Conservation (phyloP, 2,113 vertebrate species). For the Platycercus adscitus region DNA sequence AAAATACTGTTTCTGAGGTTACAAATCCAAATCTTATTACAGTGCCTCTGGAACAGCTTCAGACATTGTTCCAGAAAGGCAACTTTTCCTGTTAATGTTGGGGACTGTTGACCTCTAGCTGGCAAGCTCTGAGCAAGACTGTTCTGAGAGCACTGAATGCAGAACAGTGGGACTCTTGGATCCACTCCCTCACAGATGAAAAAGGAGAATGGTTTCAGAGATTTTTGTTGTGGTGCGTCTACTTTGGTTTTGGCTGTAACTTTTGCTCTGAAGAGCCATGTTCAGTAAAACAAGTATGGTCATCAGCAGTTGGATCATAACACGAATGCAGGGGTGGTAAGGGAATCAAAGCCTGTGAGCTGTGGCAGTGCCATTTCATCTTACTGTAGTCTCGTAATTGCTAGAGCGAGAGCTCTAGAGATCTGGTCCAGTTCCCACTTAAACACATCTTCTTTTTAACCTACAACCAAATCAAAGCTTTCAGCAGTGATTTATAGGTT, state of each 20-base stretch:
- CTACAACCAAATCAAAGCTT: neutral
- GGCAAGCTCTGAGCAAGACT: neutral
- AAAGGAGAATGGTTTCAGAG: neutral
- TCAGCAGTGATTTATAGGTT: neutral
- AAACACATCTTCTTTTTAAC: neutral
- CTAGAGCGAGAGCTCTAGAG: neutral
- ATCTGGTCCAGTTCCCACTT: neutral
- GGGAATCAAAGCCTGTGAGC: neutral
- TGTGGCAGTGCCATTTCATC: neutral
- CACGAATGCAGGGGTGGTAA: accelerated
- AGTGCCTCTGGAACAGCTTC: neutral
- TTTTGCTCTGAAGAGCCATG: neutral
- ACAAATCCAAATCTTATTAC: neutral
- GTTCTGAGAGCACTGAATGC: neutral
- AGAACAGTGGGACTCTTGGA: neutral
- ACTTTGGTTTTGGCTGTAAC: neutral
- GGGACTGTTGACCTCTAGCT: neutral
- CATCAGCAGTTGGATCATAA: neutral
- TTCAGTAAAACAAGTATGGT: neutral
- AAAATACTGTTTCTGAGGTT: neutral
- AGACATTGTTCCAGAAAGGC: neutral
- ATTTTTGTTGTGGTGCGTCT: neutral
- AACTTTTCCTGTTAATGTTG: neutral
- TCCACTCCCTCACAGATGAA: neutral
- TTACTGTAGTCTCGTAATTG: neutral